A percentile compares a stretch with the other conserved stretches of the same genome.
Conservation (phyloP, 2,797 vertebrate species). For the Sebastolobus altivelis region DNA sequence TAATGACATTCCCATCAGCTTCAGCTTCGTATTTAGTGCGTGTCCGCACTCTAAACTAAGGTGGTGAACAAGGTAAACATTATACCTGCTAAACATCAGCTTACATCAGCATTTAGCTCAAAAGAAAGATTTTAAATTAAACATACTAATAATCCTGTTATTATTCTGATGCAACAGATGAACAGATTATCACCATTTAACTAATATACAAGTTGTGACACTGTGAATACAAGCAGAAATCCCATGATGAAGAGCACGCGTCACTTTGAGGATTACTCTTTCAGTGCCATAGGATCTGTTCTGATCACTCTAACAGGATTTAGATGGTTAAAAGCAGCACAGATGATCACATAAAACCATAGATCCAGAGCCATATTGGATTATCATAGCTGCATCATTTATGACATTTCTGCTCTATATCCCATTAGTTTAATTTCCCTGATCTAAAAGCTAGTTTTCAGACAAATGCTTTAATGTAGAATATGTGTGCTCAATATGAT, state of each 20-base stretch:
- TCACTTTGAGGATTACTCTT: slow-evolving; percentile 52
- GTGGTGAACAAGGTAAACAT: background rate
- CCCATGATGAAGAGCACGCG: slow-evolving; percentile 14
- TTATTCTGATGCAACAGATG: background rate
- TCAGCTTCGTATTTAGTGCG: background rate
- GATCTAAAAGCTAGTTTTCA: slow-evolving; percentile 22
- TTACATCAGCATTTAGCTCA: background rate
- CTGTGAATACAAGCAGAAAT: slow-evolving; percentile 35
- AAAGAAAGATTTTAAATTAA: background rate
- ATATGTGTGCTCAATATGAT: background rate
- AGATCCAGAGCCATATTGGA: slow-evolving; percentile 32
- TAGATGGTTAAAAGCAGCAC: slow-evolving; percentile 34
- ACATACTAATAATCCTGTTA: background rate
- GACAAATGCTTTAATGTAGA: background rate
- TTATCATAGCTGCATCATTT: slow-evolving; percentile 43
- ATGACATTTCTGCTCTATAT: slow-evolving; percentile 22
- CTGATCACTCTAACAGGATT: slow-evolving; percentile 55
- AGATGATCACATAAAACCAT: slow-evolving; percentile 50
- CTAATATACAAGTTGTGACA: slow-evolving; percentile 1
- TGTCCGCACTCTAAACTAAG: background rate
- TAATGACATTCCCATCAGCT: background rate
- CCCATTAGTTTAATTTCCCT: slow-evolving; percentile 11
- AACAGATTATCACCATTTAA: background rate
- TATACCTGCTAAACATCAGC: background rate
- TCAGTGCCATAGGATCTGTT: slow-evolving; percentile 23